phyloP scores from a whole-genome alignment of 2,888 invertebrate species.

The Troides oblongomaculatus region DNA sequence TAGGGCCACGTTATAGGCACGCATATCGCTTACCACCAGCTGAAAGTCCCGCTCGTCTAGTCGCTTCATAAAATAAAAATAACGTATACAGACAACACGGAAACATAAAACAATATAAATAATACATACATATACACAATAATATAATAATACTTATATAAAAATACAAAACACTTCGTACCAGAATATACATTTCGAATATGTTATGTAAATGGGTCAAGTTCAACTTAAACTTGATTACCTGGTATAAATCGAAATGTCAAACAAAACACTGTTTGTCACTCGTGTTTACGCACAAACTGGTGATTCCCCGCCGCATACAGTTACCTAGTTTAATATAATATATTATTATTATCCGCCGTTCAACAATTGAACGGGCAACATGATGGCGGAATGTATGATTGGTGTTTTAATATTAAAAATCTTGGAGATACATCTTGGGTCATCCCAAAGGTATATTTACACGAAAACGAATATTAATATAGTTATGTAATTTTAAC shows the following conservation, averaged over 20 bases:
- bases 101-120: too few relatives aligned
- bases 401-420: too few relatives aligned
- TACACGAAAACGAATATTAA: too few relatives aligned
- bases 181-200: neutral
- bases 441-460: too few relatives aligned
- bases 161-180: neutral
- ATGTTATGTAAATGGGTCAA: neutral
- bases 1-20: too few relatives aligned
- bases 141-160: neutral
- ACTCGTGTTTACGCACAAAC: neutral
- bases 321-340: slow-evolving; percentile 17
- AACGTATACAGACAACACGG: too few relatives aligned
- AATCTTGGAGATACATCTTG: too few relatives aligned
- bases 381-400: slow-evolving; percentile 4
- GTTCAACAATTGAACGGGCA: slow-evolving; percentile 10
- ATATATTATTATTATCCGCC: slow-evolving; percentile 19
- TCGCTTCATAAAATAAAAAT: too few relatives aligned
- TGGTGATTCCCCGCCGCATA: slow-evolving; percentile 20
- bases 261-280: neutral
- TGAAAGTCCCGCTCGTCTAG: too few relatives aligned
- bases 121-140: too few relatives aligned
- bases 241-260: slow-evolving; percentile 11
- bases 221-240: neutral
- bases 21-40: too few relatives aligned
- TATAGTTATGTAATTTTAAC: too few relatives aligned